These are phyloP conservation scores for Iselma pallidipennis DNA, from an alignment of 2,888 invertebrate species.

Conservation along the genomic window DNA sequence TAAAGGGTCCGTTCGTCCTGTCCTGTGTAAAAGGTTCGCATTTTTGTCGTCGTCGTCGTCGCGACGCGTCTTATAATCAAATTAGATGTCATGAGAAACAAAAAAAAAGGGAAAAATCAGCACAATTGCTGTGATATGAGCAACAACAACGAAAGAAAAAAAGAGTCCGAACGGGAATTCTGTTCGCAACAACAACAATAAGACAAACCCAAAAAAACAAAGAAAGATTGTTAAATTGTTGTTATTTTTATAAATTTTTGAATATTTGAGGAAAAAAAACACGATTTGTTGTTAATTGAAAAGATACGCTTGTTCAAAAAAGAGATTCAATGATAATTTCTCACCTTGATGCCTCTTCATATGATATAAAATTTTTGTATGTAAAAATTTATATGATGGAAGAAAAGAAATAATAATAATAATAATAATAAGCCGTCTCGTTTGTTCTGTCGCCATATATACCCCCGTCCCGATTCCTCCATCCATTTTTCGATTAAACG, in stretches of 20 bases:
- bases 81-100: no score
- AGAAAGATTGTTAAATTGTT: slow-evolving; percentile 1
- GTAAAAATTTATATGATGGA: not conserved
- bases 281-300: slow-evolving; percentile 36
- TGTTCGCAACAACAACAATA: not conserved
- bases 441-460: slow-evolving; percentile 28
- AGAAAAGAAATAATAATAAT: not conserved
- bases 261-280: no score
- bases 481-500: slow-evolving; percentile 38
- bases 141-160: not conserved
- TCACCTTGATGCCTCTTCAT: slow-evolving; percentile 52
- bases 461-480: slow-evolving; percentile 48
- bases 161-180: not conserved
- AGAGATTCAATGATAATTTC: slow-evolving; percentile 44
- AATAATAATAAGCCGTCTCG: slow-evolving; percentile 24
- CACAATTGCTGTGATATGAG: not conserved
- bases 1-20: not conserved
- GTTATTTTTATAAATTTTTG: slow-evolving; percentile 53
- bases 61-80: not conserved
- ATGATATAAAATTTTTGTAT: not conserved
- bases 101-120: no score
- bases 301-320: slow-evolving; percentile 47
- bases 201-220: not conserved
- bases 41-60: no score
- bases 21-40: no score